A percentile compares a stretch with the other conserved stretches of the same genome.
phyloP scores from a whole-genome alignment of 2,888 invertebrate genomes.

The Tipula helvola region DNA sequence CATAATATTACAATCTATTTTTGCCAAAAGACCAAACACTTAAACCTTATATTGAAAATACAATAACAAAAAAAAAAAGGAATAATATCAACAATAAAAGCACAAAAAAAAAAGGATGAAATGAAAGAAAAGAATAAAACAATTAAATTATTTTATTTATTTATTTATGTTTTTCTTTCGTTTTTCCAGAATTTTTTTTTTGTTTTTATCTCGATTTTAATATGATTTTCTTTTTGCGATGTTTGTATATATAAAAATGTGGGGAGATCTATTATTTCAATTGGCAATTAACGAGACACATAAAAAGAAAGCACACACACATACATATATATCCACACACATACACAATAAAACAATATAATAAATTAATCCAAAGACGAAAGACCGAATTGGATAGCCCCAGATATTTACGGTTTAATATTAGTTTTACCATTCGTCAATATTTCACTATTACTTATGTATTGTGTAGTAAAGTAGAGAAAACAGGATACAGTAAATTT shows the following conservation, averaged over 20 bases:
- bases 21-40: neutral
- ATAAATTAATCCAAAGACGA: neutral
- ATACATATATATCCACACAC: neutral
- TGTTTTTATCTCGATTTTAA: neutral
- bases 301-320: neutral
- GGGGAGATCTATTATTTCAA: slow-evolving; percentile 7
- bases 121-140: neutral
- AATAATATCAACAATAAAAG: neutral
- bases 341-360: neutral
- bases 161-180: neutral
- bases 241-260: neutral
- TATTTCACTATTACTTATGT: neutral
- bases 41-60: neutral
- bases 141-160: neutral
- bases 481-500: neutral
- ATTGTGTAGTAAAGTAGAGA: neutral
- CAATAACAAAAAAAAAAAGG: neutral
- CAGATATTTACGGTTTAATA: neutral
- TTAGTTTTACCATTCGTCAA: neutral
- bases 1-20: neutral
- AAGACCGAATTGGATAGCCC: neutral
- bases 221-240: neutral
- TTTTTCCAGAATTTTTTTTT: neutral
- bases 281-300: slow-evolving; percentile 10
- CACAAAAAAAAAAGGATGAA: neutral